Percentiles rank a stretch among this genome's conserved stretches.
These are phyloP conservation scores for Nomada fucata DNA, from an alignment of 2,888 invertebrate species.

Conservation along the genomic window DNA sequence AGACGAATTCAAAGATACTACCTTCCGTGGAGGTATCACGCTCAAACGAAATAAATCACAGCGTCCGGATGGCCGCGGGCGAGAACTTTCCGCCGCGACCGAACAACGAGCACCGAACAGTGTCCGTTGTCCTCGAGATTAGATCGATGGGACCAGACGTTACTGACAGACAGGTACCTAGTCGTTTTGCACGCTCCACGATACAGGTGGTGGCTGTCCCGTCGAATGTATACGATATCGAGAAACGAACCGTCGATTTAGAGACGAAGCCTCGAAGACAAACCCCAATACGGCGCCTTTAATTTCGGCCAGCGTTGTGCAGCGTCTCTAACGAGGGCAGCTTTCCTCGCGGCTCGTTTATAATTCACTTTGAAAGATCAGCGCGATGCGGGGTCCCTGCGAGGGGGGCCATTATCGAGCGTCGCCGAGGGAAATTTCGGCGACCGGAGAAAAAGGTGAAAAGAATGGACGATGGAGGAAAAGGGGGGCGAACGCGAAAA, in stretches of 20 bases:
- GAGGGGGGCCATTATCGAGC: slow-evolving; percentile 29
- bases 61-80: background rate
- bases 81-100: background rate
- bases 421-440: slow-evolving; percentile 41
- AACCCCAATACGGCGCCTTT: background rate
- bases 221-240: too few relatives aligned
- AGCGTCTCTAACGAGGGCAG: slow-evolving; percentile 12
- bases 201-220: too few relatives aligned
- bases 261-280: too few relatives aligned
- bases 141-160: slow-evolving; percentile 13
- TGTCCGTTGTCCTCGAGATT: background rate
- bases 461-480: background rate
- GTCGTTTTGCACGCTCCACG: slow-evolving; percentile 7
- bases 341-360: slow-evolving; percentile 12
- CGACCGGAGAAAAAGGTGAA: background rate
- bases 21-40: slow-evolving; percentile 17
- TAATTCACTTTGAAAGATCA: slow-evolving; percentile 31
- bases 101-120: background rate
- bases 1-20: slow-evolving; percentile 56
- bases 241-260: too few relatives aligned
- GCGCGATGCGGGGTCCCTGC: background rate
- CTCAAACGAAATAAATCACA: slow-evolving; percentile 32
- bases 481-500: background rate
- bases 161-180: background rate
- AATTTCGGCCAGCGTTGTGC: background rate